Base-by-base conservation (phyloP, 2,113 vertebrate species). In the Columba livia region DNA sequence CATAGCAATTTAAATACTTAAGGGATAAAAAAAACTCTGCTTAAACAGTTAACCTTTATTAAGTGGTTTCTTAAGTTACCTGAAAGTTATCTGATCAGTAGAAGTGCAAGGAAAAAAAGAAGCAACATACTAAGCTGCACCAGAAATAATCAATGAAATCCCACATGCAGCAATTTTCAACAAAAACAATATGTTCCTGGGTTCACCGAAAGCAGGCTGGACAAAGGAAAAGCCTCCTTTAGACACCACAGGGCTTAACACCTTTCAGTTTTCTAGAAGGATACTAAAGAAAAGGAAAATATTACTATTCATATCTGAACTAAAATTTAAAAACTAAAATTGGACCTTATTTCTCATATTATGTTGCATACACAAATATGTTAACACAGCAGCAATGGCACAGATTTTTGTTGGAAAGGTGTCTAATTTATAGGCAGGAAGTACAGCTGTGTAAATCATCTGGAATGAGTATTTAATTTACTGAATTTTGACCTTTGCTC, bases 1-100 rank as follows among this genome's bases (percentile, higher is more conserved):
- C 51, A 94, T 1, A 58, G 44, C 11, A 84, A 93, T 79, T 86
- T 82, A 95, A 94, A 88, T 79, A 60, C 34, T 75, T 79, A 85
- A 79, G 94, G 61, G 78, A 87, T 73, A 95, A 91, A 64, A 83
- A 83, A 77, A 38, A 1, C 0, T 19, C 20, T 54, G n/a, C 50
- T 94, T 88, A 73, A 93, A 82, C 64, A 26, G 60, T 21, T 94
- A 91, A 50, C 71, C n/a, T 81, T 93, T 88, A 60, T 60, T 82
- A 82, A 81, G 38, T 19, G 51, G 72, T 88, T 91, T 85, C 62
- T 65, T 83, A 64, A 95, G 91, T 92, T 67, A 67, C 50, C 28
- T 61, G 28, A 18, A 85, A 88, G 47, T 77, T 75, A 89, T 81
- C 81, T 94, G 50, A 79, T 77, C 58, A 67, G 57, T 18, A 73